Evolutionary conservation across 1,140 invertebrate species (phyloP).

Genomic region (Platorchestia sp.): DNA sequence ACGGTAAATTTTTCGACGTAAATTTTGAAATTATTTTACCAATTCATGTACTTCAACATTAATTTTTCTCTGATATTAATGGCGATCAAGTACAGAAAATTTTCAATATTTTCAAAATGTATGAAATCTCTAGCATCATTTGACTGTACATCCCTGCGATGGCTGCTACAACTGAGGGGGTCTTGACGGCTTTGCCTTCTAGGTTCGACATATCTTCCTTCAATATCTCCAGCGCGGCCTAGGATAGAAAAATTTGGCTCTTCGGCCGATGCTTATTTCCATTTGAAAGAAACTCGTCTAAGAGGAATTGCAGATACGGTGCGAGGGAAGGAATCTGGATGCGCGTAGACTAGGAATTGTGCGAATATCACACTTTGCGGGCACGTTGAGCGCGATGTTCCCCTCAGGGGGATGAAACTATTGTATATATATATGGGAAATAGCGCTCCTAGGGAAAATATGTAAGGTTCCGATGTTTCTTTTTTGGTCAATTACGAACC

Average conservation of each 20-base stretch:
- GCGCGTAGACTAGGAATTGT: neutral
- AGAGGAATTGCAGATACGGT: constrained; percentile 26
- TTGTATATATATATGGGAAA: too few relatives aligned
- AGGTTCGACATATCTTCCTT: neutral
- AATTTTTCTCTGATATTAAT: too few relatives aligned
- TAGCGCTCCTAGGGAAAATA: too few relatives aligned
- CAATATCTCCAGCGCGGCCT: neutral
- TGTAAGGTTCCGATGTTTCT: too few relatives aligned
- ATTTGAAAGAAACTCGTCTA: constrained; percentile 34
- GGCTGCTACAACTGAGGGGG: neutral
- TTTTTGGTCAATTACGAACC: too few relatives aligned
- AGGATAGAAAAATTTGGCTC: neutral
- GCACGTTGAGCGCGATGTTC: neutral
- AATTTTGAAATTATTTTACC: too few relatives aligned
- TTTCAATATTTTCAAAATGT: too few relatives aligned
- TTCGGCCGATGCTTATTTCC: neutral
- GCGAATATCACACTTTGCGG: neutral
- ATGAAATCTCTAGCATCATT: neutral
- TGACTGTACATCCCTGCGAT: neutral
- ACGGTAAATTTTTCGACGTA: too few relatives aligned
- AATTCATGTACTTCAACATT: too few relatives aligned
- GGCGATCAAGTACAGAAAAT: too few relatives aligned
- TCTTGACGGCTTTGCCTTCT: neutral
- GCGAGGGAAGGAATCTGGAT: neutral
- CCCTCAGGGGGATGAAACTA: too few relatives aligned